Percentiles rank a stretch among this genome's conserved stretches.
These are phyloP conservation scores for Pristiophorus japonicus DNA, from an alignment of 2,113 vertebrate genomes.

Conservation along the genomic window DNA sequence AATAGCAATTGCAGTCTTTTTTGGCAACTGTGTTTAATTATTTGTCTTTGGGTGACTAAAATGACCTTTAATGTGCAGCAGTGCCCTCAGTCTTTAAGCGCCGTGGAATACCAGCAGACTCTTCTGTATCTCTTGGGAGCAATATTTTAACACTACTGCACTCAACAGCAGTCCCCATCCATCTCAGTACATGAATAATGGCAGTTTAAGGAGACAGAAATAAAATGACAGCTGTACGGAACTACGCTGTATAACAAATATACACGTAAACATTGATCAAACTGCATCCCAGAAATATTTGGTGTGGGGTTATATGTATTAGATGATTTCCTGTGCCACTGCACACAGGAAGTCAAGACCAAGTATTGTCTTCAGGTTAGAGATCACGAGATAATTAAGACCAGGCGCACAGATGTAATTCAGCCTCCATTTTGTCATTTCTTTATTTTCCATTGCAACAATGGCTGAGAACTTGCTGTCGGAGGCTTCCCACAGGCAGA, in stretches of 20 bases:
- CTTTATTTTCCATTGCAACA: neutral
- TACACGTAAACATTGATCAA: neutral
- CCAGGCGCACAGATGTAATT: neutral
- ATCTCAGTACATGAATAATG: neutral
- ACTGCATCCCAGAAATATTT: slow-evolving; percentile 4
- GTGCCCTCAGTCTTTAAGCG: slow-evolving; percentile 12
- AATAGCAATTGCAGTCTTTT: neutral
- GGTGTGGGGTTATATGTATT: neutral
- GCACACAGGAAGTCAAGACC: neutral
- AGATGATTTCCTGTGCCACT: neutral
- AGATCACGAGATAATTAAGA: neutral
- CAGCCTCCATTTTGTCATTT: neutral
- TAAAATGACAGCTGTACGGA: neutral
- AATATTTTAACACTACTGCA: slow-evolving; percentile 19
- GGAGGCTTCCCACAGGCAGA: too few relatives aligned
- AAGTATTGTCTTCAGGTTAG: neutral
- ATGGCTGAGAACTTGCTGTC: too few relatives aligned
- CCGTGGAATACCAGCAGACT: neutral
- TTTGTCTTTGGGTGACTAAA: slow-evolving; percentile 32
- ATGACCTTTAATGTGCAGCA: slow-evolving; percentile 33
- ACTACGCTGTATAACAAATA: neutral
- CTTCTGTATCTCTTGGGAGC: neutral
- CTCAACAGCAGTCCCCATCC: neutral
- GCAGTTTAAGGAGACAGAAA: slow-evolving; percentile 7
- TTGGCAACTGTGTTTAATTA: slow-evolving; percentile 35